Evolutionary conservation across 1,140 invertebrate genomes (phyloP).

Genomic region (Planococcus citri): DNA sequence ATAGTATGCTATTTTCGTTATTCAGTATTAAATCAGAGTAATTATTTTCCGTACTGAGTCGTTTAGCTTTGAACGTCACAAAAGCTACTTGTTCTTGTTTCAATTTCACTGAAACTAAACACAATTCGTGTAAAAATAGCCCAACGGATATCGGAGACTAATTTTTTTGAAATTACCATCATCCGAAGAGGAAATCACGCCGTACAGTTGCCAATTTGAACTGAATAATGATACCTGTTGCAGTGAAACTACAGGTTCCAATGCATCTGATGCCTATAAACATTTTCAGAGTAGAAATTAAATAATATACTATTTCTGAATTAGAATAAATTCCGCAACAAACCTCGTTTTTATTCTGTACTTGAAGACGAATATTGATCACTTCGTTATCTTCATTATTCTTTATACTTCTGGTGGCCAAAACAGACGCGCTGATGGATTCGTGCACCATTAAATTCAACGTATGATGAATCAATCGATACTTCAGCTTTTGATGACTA

Average conservation of each 20-base stretch:
- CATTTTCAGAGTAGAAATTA: constrained; percentile 23
- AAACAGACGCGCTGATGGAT: constrained; percentile 46
- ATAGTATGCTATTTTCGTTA: background rate
- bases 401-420: constrained; percentile 37
- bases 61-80: constrained; percentile 37
- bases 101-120: constrained; percentile 22
- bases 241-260: constrained; percentile 45
- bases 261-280: constrained; percentile 38
- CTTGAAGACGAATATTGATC: constrained; percentile 45
- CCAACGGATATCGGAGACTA: background rate
- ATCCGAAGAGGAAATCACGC: constrained; percentile 32
- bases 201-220: constrained; percentile 38
- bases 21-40: constrained; percentile 31
- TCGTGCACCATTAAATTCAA: constrained; percentile 56
- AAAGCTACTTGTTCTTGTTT: constrained; percentile 40
- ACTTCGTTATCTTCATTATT: constrained; percentile 35
- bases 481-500: constrained; percentile 35
- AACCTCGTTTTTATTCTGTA: constrained; percentile 52
- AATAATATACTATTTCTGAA: constrained; percentile 7
- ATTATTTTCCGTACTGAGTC: constrained; percentile 28
- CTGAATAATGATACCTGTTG: constrained; percentile 44
- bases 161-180: constrained; percentile 33
- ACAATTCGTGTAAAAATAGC: constrained; percentile 8
- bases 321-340: constrained; percentile 16
- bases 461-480: constrained; percentile 51